A percentile compares a stretch with the other conserved stretches of the same genome.
These are phyloP conservation scores for Elephas maximus DNA, from an alignment of 2,113 vertebrate species.

Conservation along the genomic window DNA sequence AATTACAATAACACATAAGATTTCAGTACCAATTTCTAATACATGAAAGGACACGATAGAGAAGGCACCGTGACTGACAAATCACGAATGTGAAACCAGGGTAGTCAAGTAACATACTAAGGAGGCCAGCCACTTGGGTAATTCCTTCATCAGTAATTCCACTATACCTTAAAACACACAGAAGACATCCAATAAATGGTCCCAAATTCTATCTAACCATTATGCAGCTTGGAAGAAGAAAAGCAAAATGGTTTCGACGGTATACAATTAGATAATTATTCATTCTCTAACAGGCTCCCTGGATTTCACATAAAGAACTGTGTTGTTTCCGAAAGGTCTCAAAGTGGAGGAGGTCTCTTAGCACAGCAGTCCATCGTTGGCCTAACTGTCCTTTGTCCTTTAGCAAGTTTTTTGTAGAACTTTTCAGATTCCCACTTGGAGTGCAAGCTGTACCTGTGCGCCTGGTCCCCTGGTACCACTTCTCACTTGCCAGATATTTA, in stretches of 20 bases:
- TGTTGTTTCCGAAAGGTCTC: background rate
- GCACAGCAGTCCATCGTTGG: background rate
- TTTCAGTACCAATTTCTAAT: background rate
- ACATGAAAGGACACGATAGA: background rate
- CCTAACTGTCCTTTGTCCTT: background rate
- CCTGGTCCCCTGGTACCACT: background rate
- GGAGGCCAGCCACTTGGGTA: no score
- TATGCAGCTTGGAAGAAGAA: background rate
- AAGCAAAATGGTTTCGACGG: background rate
- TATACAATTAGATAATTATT: background rate
- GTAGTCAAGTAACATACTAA: background rate
- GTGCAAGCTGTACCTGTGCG: background rate
- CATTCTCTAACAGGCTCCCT: background rate
- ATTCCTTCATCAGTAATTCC: background rate
- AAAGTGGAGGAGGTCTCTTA: background rate
- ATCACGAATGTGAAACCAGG: background rate
- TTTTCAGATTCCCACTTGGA: background rate
- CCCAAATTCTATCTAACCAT: background rate
- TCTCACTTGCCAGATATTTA: background rate
- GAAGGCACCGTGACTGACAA: background rate
- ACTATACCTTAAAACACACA: background rate
- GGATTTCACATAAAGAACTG: background rate
- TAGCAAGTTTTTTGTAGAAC: background rate
- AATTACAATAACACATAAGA: background rate
- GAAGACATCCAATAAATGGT: background rate